Percentiles rank a stretch among this genome's conserved stretches.
phyloP scores from a whole-genome alignment of 2,113 vertebrate species.

The Oriolus oriolus region DNA sequence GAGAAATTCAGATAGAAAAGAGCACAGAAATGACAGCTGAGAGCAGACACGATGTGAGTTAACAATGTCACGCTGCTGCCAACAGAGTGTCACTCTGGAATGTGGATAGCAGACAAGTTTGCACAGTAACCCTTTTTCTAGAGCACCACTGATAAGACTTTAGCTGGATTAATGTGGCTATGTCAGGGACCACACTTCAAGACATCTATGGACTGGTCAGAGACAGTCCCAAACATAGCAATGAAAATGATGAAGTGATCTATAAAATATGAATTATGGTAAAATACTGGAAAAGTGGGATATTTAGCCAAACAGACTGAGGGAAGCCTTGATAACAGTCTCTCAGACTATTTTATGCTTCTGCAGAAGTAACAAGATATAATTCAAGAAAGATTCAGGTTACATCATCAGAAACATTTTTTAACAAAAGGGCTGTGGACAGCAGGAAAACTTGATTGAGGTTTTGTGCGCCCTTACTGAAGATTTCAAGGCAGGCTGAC shows the following conservation, averaged over 20 bases:
- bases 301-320: neutral
- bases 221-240: neutral
- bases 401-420: neutral
- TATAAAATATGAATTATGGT: neutral
- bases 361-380: neutral
- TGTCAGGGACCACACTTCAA: conserved; percentile 13
- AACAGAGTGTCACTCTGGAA: neutral
- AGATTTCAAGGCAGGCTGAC: neutral
- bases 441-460: neutral
- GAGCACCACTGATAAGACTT: conserved; percentile 10
- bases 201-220: neutral
- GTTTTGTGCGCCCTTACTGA: neutral
- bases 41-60: neutral
- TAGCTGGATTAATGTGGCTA: neutral
- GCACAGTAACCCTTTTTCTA: neutral
- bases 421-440: neutral
- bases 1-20: neutral
- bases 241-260: neutral
- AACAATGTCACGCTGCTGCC: neutral
- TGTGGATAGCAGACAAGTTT: neutral
- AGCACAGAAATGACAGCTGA: neutral
- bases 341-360: neutral
- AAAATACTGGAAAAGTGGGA: neutral
- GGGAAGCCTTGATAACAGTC: neutral
- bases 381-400: neutral